Conservation (phyloP, 2,113 vertebrate species). For the Ctenodactylus gundi region DNA sequence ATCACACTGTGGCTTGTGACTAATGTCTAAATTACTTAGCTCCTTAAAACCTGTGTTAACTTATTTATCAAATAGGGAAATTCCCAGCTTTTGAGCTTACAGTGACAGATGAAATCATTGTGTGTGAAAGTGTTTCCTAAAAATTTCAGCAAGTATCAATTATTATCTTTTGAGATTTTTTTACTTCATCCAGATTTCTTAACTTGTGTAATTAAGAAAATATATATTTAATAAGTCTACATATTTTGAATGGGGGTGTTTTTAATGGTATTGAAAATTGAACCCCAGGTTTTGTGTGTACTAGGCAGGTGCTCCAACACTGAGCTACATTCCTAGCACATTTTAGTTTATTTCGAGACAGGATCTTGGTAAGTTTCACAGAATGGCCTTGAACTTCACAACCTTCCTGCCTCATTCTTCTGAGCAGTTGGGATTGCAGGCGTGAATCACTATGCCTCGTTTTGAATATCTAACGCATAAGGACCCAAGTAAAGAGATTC, state of each 20-base stretch:
- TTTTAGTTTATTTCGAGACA: neutral
- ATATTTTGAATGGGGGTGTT: neutral
- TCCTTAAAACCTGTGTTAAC: constrained; percentile 22
- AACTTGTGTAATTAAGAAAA: constrained; percentile 36
- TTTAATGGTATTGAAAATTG: neutral
- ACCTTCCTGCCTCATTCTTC: neutral
- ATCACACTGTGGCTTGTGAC: neutral
- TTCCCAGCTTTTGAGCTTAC: constrained; percentile 52
- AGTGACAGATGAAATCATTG: constrained; percentile 57
- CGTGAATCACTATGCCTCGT: neutral
- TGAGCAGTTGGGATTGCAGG: neutral
- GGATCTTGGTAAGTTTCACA: neutral
- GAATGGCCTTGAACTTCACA: neutral
- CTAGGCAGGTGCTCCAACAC: neutral
- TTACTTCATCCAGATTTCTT: neutral
- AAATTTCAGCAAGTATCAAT: constrained; percentile 21
- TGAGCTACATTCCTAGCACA: neutral
- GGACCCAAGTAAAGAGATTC: neutral
- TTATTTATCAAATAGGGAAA: constrained; percentile 59
- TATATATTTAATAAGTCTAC: neutral
- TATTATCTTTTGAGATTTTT: constrained; percentile 24
- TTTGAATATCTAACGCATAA: neutral
- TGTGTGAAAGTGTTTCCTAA: constrained; percentile 32
- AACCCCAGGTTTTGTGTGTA: too few species aligned
- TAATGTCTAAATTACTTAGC: constrained; percentile 45